Base-by-base conservation (phyloP, 2,888 invertebrate genomes). In the Lymantria monacha region DNA sequence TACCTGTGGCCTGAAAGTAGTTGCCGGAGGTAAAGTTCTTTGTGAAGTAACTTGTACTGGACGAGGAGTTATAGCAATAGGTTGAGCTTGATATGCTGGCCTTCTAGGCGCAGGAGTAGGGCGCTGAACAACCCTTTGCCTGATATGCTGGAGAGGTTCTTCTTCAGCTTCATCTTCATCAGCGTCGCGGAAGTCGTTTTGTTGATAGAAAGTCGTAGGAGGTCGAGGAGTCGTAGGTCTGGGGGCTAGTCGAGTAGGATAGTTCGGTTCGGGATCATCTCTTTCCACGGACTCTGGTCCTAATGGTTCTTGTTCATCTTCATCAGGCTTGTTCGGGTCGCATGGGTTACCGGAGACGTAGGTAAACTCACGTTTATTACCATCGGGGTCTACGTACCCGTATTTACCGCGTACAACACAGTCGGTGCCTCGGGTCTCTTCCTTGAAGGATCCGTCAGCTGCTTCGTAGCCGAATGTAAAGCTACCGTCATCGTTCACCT, bases 371-470 rank as follows among this genome's bases (percentile, higher is more conserved):
- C 96, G 87, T 73, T 96, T 96, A 86, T 96, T 96, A 64, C 97
- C 97, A 59, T 96, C 96, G 0, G 96, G 96, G 83, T 97, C 97
- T 10, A 97, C 91, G 87, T 97, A 97, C 15, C 97, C 97, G 81
- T 97, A 97, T 81, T 96, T 96, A 48, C 97, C 97, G 54, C 96
- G 93, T 7, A 96, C 96, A 0, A 97, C 96, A 79, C 96, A 97
- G 84, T 97, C 96, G 0, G 95, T 95, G 44, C 96, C 96, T 53
- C 96, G 88, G 3, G 96, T 96, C 81, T 97, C 96, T 74, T 97
- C 96, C 74, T 96, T 96, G 91, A 96, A 97, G 56, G 95, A 95
- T 0, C 96, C 96, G 72, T 96, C 96, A 10, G 96, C 96, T 0
- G 96, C 95, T 84, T 96, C 96, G 83, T 96, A 96, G 37, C 96